phyloP scores from a whole-genome alignment of 2,797 vertebrate species.

The Sebastes aleutianus region DNA sequence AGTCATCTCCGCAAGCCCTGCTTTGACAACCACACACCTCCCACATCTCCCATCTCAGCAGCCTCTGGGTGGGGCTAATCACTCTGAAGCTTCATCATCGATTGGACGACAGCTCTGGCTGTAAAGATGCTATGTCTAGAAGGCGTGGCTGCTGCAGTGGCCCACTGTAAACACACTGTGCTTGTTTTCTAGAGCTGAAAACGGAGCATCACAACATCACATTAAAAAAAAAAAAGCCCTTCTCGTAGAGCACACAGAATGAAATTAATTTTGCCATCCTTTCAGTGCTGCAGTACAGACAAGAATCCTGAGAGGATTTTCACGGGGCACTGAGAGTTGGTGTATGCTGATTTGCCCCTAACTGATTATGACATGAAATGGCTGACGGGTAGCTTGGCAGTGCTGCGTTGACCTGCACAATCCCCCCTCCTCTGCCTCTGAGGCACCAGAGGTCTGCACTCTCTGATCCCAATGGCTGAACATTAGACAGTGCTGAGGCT shows the following conservation, averaged over 20 bases:
- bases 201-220: conserved; percentile 25
- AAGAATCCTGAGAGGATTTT: conserved; percentile 48
- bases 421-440: conserved; percentile 54
- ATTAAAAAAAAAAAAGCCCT: background rate
- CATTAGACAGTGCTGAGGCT: conserved; percentile 62
- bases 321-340: conserved; percentile 37
- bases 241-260: conserved; percentile 9
- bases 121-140: conserved; percentile 57
- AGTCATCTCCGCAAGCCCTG: conserved; percentile 64
- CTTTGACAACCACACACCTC: conserved; percentile 75
- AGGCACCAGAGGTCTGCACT: conserved; percentile 62
- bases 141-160: conserved; percentile 75
- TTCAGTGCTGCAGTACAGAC: conserved; percentile 27
- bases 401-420: conserved; percentile 63
- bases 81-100: conserved; percentile 70
- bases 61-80: conserved; percentile 74
- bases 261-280: conserved; percentile 43
- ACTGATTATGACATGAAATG: conserved; percentile 73
- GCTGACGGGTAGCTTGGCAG: conserved; percentile 59
- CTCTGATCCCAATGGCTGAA: conserved; percentile 62
- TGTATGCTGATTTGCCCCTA: conserved; percentile 62
- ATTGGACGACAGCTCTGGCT: conserved; percentile 59
- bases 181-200: conserved; percentile 37
- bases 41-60: conserved; percentile 64
- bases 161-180: conserved; percentile 51